These are phyloP conservation scores for Dione juno DNA, from an alignment of 2,888 invertebrate species.

Conservation along the genomic window DNA sequence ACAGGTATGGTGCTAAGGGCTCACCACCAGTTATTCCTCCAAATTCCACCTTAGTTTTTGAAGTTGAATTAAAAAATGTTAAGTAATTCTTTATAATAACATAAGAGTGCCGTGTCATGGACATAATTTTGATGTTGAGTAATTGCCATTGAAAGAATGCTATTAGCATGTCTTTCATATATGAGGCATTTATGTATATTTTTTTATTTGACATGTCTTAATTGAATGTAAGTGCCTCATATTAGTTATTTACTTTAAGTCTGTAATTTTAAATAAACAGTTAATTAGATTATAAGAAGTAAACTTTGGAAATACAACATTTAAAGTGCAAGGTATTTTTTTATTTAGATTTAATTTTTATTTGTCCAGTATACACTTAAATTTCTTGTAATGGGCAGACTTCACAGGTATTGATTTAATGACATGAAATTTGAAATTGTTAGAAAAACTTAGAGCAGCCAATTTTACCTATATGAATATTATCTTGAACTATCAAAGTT, in stretches of 20 bases:
- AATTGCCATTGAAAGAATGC: constrained; percentile 59
- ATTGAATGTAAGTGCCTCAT: constrained; percentile 55
- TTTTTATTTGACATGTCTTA: constrained; percentile 27
- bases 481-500: constrained; percentile 3
- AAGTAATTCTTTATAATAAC: constrained; percentile 71
- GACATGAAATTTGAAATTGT: no score
- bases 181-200: constrained; percentile 26
- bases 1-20: constrained; percentile 89
- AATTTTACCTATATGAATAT: neutral
- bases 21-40: constrained; percentile 94
- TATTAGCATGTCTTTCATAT: constrained; percentile 48
- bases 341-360: neutral
- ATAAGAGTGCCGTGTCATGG: constrained; percentile 34
- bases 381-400: neutral
- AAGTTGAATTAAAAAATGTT: constrained; percentile 93
- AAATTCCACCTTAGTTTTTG: constrained; percentile 93
- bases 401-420: neutral
- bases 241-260: constrained; percentile 46
- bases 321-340: neutral
- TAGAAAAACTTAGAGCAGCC: constrained; percentile 2
- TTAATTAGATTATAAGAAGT: constrained; percentile 29
- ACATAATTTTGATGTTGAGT: constrained; percentile 51
- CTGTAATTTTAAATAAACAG: constrained; percentile 31
- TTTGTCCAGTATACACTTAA: neutral
- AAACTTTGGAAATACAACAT: neutral